Evolutionary conservation across 2,888 invertebrate species (phyloP).

Genomic region (Coleophora flavipennella): DNA sequence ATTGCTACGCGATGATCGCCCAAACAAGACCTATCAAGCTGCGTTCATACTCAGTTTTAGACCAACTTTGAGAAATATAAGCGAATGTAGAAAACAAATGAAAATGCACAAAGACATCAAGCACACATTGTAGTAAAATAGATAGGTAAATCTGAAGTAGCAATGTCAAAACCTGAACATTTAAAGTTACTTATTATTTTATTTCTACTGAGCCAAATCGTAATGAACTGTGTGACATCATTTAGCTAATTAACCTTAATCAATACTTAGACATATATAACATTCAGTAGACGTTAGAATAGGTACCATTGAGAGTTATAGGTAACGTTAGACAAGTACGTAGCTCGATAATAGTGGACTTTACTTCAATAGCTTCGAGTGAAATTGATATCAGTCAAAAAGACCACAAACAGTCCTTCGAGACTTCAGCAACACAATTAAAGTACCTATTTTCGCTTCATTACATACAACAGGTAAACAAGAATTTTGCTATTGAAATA

Average conservation of each 20-base stretch:
- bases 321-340: slow-evolving; percentile 32
- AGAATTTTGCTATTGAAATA: slow-evolving; percentile 32
- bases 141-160: slow-evolving; percentile 35
- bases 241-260: slow-evolving; percentile 48
- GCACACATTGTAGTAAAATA: slow-evolving; percentile 14
- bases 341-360: slow-evolving; percentile 32
- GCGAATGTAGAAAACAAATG: slow-evolving; percentile 21
- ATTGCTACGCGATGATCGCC: slow-evolving; percentile 49
- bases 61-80: slow-evolving; percentile 65
- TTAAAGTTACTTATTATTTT: slow-evolving; percentile 33
- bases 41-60: no score
- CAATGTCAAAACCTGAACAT: slow-evolving; percentile 63
- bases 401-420: no score
- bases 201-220: slow-evolving; percentile 54
- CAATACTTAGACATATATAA: slow-evolving; percentile 68
- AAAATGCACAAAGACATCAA: slow-evolving; percentile 27
- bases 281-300: slow-evolving; percentile 66
- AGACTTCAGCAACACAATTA: neutral
- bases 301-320: slow-evolving; percentile 47
- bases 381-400: no score
- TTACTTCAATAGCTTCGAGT: slow-evolving; percentile 35
- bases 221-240: slow-evolving; percentile 46
- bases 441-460: slow-evolving; percentile 14
- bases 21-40: slow-evolving; percentile 18
- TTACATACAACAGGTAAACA: no score